A percentile compares a stretch with the other conserved stretches of the same genome.
Conservation (phyloP, 2,113 vertebrate species). For the Neopipo cinnamomea region DNA sequence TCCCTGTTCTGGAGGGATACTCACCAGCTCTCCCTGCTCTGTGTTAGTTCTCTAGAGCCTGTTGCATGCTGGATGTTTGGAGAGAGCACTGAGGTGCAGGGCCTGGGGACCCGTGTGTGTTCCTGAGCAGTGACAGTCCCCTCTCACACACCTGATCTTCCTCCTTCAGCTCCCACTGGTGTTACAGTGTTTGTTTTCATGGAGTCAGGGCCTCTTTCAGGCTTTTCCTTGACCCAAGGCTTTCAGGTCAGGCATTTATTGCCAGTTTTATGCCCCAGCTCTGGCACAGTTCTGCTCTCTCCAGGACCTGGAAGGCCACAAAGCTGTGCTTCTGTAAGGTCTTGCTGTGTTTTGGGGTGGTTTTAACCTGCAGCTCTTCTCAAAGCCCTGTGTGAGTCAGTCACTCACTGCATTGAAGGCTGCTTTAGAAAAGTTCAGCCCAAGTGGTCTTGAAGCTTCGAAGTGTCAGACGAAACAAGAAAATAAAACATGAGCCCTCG, state of each 20-base stretch:
- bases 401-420: not conserved
- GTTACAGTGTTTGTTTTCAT: not conserved
- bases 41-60: not conserved
- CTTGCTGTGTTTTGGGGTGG: not conserved
- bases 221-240: not conserved
- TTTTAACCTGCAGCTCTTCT: not conserved
- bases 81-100: not conserved
- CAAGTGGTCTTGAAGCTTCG: not conserved
- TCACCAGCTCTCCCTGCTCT: not conserved
- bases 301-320: not conserved
- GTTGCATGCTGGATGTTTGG: not conserved
- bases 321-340: not conserved
- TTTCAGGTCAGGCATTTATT: not conserved
- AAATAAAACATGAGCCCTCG: not conserved
- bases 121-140: not conserved
- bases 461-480: not conserved
- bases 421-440: not conserved
- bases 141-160: not conserved
- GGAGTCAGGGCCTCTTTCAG: not conserved
- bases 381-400: not conserved
- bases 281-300: not conserved
- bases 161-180: not conserved
- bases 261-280: not conserved
- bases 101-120: not conserved
- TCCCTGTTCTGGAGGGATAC: not conserved